Evolutionary conservation across 2,888 invertebrate species (phyloP), one percentile per base, ranked within the genome.

Genomic region (Acronicta alni): DNA sequence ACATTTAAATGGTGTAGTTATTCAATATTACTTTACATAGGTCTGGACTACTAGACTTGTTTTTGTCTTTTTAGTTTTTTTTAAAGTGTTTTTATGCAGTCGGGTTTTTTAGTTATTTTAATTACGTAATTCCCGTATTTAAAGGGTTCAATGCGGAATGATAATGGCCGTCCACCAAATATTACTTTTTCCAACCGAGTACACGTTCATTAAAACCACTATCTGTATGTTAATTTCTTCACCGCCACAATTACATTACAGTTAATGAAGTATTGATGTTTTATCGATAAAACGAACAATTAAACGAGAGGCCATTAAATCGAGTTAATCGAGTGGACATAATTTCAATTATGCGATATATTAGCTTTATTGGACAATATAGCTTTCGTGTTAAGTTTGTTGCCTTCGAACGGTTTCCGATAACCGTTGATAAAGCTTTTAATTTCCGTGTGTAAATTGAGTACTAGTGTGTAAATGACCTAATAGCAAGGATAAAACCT

Each of bases 291-390:
- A 53, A 72, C 61, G 55, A 72, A 45, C 47, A 39, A 52, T 55
- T 56, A 44, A 53, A 58, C 35, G 26, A 60, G 38, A 43, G 39
- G 15, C 35, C 44, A 52, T 57, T 48, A 57, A 70, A 60, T 48
- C 37, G 51, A 10, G 38, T 72, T 42, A 37, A 72, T 61, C 45
- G 72, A 63, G 51, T 61, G 65, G 55, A 45, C 49, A 54, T 51
- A 49, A 43, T 47, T 54, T 47, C 62, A 57, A 66, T 70, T 63
- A 75, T 46, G 57, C 66, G 72, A 72, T 67, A 75, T 72, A 72
- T 75, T 72, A 75, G 61, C 67, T 67, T 69, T 74, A 69, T 75
- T 75, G 65, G 53, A 54, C 59, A 61, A 55, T 12, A 26, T n/a
- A n/a, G n/a, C n/a, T n/a, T n/a, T n/a, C n/a, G n/a, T n/a, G n/a